Conservation (phyloP, 2,888 invertebrate species). For the Isotomurus palustris region DNA sequence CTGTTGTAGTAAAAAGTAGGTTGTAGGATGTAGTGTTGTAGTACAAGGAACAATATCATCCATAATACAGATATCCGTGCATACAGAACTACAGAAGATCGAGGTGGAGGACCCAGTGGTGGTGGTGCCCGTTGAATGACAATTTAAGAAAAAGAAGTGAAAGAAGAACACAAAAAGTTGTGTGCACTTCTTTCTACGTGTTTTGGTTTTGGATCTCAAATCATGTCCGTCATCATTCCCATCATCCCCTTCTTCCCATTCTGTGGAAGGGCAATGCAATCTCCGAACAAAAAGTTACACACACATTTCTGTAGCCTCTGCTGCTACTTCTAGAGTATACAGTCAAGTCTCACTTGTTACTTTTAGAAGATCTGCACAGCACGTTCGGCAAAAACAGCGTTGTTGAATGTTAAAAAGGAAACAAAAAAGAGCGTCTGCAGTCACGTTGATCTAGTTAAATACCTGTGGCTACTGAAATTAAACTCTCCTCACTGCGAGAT, state of each 20-base stretch:
- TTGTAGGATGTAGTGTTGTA: too few species aligned
- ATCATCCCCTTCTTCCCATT: constrained; percentile 3
- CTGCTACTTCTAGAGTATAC: too few species aligned
- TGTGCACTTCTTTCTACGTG: constrained; percentile 11
- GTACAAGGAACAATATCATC: constrained; percentile 6
- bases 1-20: too few species aligned
- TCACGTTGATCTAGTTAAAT: constrained; percentile 45
- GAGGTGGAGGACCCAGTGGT: constrained; percentile 8
- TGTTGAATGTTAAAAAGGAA: constrained; percentile 1
- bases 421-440: constrained; percentile 8
- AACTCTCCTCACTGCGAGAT: too few species aligned
- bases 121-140: constrained; percentile 31
- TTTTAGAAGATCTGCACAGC: too few species aligned
- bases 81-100: not conserved
- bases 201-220: constrained; percentile 12
- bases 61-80: constrained; percentile 3
- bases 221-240: constrained; percentile 16
- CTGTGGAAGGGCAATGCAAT: not conserved
- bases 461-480: constrained; percentile 35
- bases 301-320: too few species aligned
- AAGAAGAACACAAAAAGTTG: constrained; percentile 1
- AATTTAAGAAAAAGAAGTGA: constrained; percentile 32
- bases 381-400: constrained; percentile 8
- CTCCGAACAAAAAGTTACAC: too few species aligned
- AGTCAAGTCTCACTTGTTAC: too few species aligned